phyloP scores from a whole-genome alignment of 1,140 invertebrate species.

The Cardiocondyla obscurior region DNA sequence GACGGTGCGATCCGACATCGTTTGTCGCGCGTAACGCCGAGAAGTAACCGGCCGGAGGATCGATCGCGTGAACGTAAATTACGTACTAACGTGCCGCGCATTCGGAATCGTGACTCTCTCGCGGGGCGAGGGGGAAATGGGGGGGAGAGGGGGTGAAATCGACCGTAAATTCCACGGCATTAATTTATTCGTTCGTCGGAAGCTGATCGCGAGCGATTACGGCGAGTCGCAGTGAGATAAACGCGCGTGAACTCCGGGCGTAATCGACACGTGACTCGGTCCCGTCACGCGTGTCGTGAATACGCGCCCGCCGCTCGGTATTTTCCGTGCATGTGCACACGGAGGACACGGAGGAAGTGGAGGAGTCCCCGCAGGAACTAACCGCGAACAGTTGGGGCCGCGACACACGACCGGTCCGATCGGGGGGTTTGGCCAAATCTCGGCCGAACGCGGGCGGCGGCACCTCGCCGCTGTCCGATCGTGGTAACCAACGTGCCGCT shows the following conservation, averaged over 20 bases:
- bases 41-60: neutral
- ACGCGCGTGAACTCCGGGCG: neutral
- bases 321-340: slow-evolving; percentile 62
- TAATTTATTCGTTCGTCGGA: too few relatives aligned
- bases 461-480: neutral
- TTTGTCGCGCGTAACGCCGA: slow-evolving; percentile 21
- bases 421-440: slow-evolving; percentile 57
- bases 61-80: neutral
- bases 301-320: slow-evolving; percentile 33
- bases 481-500: neutral
- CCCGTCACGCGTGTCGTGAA: slow-evolving; percentile 47
- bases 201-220: neutral
- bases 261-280: slow-evolving; percentile 43
- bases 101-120: neutral
- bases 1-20: slow-evolving; percentile 25
- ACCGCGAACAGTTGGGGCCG: slow-evolving; percentile 74
- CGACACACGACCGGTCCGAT: slow-evolving; percentile 73
- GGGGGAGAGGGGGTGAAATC: too few relatives aligned
- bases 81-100: neutral
- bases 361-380: slow-evolving; percentile 57
- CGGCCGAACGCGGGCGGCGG: neutral
- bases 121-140: neutral
- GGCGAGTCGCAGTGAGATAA: neutral
- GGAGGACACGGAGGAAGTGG: slow-evolving; percentile 67
- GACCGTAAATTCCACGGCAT: too few relatives aligned